phyloP scores from a whole-genome alignment of 2,888 invertebrate species.

The Hofmannophila pseudospretella region DNA sequence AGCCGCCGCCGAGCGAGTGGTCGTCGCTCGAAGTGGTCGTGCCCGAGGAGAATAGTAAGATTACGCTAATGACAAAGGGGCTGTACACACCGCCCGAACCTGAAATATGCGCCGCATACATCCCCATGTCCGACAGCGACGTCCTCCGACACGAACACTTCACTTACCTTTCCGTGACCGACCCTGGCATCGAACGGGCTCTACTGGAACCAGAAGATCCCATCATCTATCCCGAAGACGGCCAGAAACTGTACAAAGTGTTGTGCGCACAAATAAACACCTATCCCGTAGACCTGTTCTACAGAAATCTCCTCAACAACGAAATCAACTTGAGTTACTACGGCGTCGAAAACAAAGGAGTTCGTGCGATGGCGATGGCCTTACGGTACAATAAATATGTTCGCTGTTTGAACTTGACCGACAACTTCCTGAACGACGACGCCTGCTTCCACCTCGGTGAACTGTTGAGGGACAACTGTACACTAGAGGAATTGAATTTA shows the following conservation, averaged over 20 bases:
- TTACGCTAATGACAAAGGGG: constrained; percentile 17
- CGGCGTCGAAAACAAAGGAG: constrained; percentile 27
- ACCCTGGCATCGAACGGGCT: constrained; percentile 40
- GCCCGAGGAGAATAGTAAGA: constrained; percentile 14
- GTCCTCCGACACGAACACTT: constrained; percentile 28
- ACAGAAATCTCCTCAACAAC: constrained; percentile 24
- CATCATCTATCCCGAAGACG: constrained; percentile 28
- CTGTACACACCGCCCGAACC: constrained; percentile 33
- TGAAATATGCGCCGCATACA: constrained; percentile 32
- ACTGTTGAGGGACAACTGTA: constrained; percentile 31
- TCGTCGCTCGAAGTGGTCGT: background rate
- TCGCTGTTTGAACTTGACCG: constrained; percentile 27
- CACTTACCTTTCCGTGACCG: constrained; percentile 32
- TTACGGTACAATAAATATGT: constrained; percentile 34
- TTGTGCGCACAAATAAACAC: constrained; percentile 35
- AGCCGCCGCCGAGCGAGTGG: background rate
- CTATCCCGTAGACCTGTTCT: constrained; percentile 32
- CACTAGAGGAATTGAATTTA: constrained; percentile 32
- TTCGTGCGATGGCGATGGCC: constrained; percentile 38
- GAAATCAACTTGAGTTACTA: constrained; percentile 38
- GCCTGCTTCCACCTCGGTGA: constrained; percentile 39
- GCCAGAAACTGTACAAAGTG: constrained; percentile 33
- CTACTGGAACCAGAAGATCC: constrained; percentile 23
- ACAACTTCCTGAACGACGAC: constrained; percentile 38
- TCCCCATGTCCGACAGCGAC: constrained; percentile 32